Evolutionary conservation across 1,140 invertebrate species (phyloP).

Genomic region (Archivesica marissinica): DNA sequence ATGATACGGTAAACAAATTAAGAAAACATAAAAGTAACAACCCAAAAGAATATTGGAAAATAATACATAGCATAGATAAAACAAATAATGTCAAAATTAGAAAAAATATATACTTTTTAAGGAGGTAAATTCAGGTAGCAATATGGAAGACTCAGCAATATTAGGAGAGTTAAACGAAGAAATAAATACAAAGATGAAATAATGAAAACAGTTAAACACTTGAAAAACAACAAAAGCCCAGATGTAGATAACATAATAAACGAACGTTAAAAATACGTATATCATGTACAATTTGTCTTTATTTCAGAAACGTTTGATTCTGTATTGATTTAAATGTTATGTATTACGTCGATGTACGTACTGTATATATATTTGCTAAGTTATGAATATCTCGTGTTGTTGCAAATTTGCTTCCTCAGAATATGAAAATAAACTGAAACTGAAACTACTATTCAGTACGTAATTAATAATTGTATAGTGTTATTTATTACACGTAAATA

Average conservation of each 20-base stretch:
- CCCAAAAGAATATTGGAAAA: background rate
- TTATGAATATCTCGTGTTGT: background rate
- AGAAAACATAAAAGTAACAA: background rate
- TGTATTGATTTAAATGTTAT: background rate
- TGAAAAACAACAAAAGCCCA: slow-evolving; percentile 3
- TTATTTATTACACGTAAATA: too few relatives aligned
- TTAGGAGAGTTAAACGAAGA: background rate
- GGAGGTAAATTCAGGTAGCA: background rate
- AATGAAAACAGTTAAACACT: background rate
- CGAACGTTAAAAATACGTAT: background rate
- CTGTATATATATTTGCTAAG: background rate
- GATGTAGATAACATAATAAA: background rate
- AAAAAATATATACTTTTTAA: background rate
- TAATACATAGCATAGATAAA: background rate
- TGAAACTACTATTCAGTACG: too few relatives aligned
- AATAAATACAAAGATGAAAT: background rate
- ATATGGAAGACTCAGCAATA: background rate
- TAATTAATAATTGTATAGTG: too few relatives aligned
- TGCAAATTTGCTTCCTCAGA: background rate
- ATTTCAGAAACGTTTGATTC: background rate
- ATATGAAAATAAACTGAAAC: background rate
- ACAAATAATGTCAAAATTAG: background rate
- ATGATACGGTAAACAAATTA: background rate
- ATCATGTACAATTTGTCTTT: background rate
- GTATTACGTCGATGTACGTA: background rate